Evolutionary conservation across 2,113 vertebrate genomes (phyloP).

Genomic region (Psephotus haematonotus): DNA sequence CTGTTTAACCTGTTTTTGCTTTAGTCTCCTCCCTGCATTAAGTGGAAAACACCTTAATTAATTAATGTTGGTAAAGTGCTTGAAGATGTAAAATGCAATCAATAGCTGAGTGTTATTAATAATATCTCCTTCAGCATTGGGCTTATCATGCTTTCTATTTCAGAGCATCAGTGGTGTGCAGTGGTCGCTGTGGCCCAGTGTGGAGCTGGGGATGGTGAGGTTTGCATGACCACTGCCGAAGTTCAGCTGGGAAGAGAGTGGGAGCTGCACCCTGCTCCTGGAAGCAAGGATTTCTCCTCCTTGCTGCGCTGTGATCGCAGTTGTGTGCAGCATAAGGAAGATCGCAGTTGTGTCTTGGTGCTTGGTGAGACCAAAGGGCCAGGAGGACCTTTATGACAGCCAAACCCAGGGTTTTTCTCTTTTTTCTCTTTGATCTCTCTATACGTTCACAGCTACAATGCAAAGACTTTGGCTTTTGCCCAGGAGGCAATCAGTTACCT

Average conservation of each 20-base stretch:
- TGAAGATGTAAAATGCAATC: not conserved
- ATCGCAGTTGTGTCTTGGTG: not conserved
- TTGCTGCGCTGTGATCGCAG: fast-evolving
- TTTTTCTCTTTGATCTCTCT: slow-evolving; percentile 12
- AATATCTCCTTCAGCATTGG: not conserved
- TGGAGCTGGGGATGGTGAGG: fast-evolving
- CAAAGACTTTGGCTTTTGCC: slow-evolving; percentile 41
- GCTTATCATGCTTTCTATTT: not conserved
- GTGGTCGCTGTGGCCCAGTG: fast-evolving
- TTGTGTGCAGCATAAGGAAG: fast-evolving
- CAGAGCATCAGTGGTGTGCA: fast-evolving
- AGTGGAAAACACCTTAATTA: slow-evolving; percentile 33
- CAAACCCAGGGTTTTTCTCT: slow-evolving; percentile 15
- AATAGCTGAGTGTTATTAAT: not conserved
- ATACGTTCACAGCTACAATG: not conserved
- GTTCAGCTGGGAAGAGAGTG: not conserved
- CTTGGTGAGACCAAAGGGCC: not conserved
- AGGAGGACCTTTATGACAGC: slow-evolving; percentile 21
- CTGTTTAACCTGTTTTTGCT: not conserved
- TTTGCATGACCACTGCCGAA: not conserved
- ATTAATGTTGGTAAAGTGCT: not conserved
- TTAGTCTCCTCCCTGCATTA: not conserved
- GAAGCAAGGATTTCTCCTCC: not conserved
- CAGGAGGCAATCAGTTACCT: slow-evolving; percentile 39
- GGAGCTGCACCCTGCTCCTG: not conserved